Evolutionary conservation across 2,113 vertebrate genomes (phyloP), one percentile per base, ranked within the genome.

Genomic region (Channa maculata): DNA sequence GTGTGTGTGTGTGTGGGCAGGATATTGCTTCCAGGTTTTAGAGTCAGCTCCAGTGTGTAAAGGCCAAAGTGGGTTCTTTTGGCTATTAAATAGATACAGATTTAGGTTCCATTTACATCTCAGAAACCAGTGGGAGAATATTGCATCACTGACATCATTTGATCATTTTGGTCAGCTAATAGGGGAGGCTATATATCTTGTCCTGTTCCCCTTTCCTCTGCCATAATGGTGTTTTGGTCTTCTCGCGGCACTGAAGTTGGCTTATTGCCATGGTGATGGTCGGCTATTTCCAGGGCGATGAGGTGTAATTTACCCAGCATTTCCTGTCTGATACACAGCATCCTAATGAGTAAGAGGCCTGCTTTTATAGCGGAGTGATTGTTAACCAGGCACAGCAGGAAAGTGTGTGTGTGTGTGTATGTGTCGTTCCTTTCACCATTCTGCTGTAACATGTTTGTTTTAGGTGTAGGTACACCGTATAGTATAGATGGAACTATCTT

Each of bases 311-410:
- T 91, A 88, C 88, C 79, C 87, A 88, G 79, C 79, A 89, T 92
- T 91, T 93, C 90, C 89, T 91, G 92, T 90, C 89, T 88, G 88
- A 91, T 89, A 85, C 87, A 79, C 80, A 82, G 86, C 89, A 90
- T 78, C 65, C 79, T 90, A 90, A 92, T 91, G 88, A 84, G 87
- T 86, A 77, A 72, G 86, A 91, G 66, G 59, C 70, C 83, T 81
- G 63, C 71, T 92, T 93, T 90, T 85, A 90, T 82, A 89, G 89
- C 65, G 57, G 74, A 82, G 73, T 84, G 85, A 91, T 87, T 89
- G 86, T 86, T 87, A 88, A 88, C 70, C 58, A 65, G 69, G 38
- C 82, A 62, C 85, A 78, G 86, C 71, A 39, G 79, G 79, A 55
- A 9, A 24, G 72, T 50, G 38, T 80, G 70, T 51, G 44, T 76